Evolutionary conservation across 2,113 vertebrate genomes (phyloP), one percentile per base, ranked within the genome.

Genomic region (Cavia porcellus): DNA sequence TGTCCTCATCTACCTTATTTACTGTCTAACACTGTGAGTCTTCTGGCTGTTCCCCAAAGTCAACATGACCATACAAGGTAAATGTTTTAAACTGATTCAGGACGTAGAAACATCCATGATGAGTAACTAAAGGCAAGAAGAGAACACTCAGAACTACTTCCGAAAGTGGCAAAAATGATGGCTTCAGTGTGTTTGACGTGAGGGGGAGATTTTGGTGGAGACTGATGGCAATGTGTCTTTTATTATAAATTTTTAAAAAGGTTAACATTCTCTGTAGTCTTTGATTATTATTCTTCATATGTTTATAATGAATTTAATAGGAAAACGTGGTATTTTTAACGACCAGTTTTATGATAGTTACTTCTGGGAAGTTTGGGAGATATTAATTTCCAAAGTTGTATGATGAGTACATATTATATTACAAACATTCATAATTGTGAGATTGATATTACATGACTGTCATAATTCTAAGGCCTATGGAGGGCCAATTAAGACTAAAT

Each of bases 281-380:
- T 77, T 47, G 24, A 7, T 47, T 47, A 47, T 47, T 47, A 47
- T 47, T 28, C n/a, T 19, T 38, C 64, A 22, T 72, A 45, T 28
- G 8, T 88, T 61, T 89, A 3, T 80, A 38, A 1, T 84, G 22
- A 88, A 30, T 68, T 61, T 74, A 70, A 82, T 50, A 92, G 45
- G 30, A 82, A 92, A 96, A 50, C 12, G 10, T 57, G 61, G 22
- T 68, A 20, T 72, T 62, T 62, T 86, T 55, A 86, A 97, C 92
- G 45, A 45, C n/a, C 13, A 80, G 14, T 62, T 84, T 94, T 15
- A 3, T 74, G 42, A 66, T 25, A 88, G n/a, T 95, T 92, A 62
- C 28, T 24, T 68, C 30, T 70, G 20, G 91, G 93, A 87, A 38
- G 9, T 61, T 0, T 28, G 42, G 89, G 35, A 5, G 10, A 3